These are phyloP conservation scores for Serripes groenlandicus DNA, from an alignment of 2,888 invertebrate species.

Conservation along the genomic window DNA sequence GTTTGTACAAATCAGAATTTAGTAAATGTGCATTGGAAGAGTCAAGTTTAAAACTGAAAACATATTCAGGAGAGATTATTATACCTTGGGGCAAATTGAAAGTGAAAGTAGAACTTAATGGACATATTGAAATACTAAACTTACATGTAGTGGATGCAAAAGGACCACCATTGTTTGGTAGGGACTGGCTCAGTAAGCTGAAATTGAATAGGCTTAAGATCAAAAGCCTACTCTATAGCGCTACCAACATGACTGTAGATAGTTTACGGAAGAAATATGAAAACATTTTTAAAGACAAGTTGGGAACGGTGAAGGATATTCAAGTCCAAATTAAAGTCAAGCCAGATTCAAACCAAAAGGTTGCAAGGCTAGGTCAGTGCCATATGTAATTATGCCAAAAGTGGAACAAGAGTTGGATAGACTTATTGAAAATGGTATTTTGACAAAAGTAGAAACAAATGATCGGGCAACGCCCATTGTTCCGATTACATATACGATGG, in stretches of 20 bases:
- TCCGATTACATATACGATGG: conserved; percentile 45
- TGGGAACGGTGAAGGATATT: conserved; percentile 40
- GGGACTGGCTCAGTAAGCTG: conserved; percentile 19
- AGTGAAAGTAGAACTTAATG: conserved; percentile 19
- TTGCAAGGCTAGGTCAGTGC: conserved; percentile 65
- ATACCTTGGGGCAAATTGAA: conserved; percentile 3
- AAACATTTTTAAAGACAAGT: conserved; percentile 25
- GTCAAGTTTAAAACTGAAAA: too few species aligned
- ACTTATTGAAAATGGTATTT: conserved; percentile 19
- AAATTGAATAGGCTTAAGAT: conserved; percentile 19
- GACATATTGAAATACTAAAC: neutral
- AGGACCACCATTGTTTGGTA: conserved; percentile 30
- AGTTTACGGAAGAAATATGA: conserved; percentile 3
- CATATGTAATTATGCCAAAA: conserved; percentile 50
- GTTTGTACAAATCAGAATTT: too few species aligned
- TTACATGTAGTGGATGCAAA: conserved; percentile 19
- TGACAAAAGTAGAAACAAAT: conserved; percentile 21
- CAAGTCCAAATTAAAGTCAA: conserved; percentile 49
- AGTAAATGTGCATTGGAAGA: too few species aligned
- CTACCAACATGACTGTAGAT: neutral
- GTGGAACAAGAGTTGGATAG: conserved; percentile 33
- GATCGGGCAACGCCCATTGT: conserved; percentile 32
- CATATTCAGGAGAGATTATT: conserved; percentile 25
- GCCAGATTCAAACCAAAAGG: conserved; percentile 44
- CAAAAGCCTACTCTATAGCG: neutral